Conservation (phyloP, 2,888 invertebrate genomes). For the Sicus ferrugineus region DNA sequence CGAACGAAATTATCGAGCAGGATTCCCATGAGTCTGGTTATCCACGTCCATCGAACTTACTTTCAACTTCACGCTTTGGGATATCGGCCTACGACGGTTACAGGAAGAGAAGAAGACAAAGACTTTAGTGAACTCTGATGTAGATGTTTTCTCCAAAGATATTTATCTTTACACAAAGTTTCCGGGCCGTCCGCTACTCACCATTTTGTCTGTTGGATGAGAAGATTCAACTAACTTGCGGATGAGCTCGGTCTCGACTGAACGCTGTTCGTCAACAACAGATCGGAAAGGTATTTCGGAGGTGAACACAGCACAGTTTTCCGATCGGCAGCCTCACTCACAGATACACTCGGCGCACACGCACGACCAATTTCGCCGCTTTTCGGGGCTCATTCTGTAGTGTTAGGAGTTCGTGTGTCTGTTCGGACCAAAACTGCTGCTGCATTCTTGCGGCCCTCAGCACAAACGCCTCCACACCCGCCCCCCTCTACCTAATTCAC, state of each 20-base stretch:
- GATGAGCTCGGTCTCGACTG: conserved; percentile 66
- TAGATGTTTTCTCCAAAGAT: conserved; percentile 11
- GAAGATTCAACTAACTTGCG: conserved; percentile 67
- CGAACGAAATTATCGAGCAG: neutral
- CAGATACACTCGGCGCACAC: neutral
- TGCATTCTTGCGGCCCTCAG: neutral
- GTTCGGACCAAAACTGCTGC: neutral
- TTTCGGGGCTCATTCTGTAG: neutral
- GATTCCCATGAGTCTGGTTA: conserved; percentile 22
- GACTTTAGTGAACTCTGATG: conserved; percentile 34
- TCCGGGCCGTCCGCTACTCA: conserved; percentile 63
- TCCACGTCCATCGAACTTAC: conserved; percentile 72
- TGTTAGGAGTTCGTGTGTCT: neutral
- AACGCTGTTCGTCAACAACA: conserved; percentile 61
- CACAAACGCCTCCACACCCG: neutral
- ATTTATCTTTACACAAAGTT: conserved; percentile 37
- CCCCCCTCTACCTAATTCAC: neutral
- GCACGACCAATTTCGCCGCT: neutral
- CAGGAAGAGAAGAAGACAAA: conserved; percentile 60
- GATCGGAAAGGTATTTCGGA: conserved; percentile 63
- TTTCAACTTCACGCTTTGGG: conserved; percentile 86
- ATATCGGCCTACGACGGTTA: conserved; percentile 74
- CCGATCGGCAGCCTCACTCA: conserved; percentile 23
- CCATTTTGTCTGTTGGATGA: conserved; percentile 73
- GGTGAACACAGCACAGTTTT: conserved; percentile 49